A percentile compares a stretch with the other conserved stretches of the same genome.
These are phyloP conservation scores for Archilochus colubris DNA, from an alignment of 2,113 vertebrate species.

Conservation along the genomic window DNA sequence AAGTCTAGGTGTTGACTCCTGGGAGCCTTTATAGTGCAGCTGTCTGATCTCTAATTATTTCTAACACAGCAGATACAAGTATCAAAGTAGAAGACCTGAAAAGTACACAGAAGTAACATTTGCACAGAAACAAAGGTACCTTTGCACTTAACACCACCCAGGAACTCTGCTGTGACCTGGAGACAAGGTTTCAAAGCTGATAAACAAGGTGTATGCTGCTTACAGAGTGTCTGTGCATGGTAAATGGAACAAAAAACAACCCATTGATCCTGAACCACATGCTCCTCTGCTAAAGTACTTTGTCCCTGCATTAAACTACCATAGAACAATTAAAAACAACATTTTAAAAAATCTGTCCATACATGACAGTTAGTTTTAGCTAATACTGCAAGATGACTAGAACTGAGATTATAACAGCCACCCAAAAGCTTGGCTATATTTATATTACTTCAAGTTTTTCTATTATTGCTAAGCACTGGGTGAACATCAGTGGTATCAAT, in stretches of 20 bases:
- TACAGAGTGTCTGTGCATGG: background rate
- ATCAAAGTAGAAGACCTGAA: background rate
- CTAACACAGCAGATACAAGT: background rate
- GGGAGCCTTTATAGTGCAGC: background rate
- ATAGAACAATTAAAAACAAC: background rate
- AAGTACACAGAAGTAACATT: rapidly evolving
- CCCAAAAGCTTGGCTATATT: background rate
- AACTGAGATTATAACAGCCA: background rate
- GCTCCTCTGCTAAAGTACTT: background rate
- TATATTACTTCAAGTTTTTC: background rate
- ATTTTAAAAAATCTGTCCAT: background rate
- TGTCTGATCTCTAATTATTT: rapidly evolving
- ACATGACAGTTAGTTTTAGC: background rate
- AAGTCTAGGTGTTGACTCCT: background rate
- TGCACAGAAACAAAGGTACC: background rate
- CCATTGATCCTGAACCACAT: background rate
- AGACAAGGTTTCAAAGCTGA: background rate
- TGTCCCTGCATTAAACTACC: background rate
- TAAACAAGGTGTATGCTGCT: background rate
- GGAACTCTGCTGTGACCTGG: rapidly evolving
- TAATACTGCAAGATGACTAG: background rate
- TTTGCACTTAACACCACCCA: rapidly evolving
- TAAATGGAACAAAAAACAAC: background rate
- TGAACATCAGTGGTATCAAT: background rate
- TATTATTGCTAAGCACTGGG: background rate